Conservation (phyloP, 2,113 vertebrate species). For the Beaufortia kweichowensis region DNA sequence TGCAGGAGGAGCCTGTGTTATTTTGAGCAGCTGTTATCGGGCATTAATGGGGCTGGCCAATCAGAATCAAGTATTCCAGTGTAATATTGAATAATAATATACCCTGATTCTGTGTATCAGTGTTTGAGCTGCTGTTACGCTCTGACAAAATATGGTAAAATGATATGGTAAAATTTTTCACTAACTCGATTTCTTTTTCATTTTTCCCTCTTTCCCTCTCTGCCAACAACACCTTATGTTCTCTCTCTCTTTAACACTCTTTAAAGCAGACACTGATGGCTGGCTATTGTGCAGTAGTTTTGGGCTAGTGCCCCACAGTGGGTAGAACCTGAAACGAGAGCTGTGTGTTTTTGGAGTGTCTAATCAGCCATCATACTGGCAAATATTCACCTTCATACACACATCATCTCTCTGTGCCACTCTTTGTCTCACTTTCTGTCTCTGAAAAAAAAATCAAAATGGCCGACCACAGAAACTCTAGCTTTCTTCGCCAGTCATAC, state of each 20-base stretch:
- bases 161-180: neutral
- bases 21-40: too few species aligned
- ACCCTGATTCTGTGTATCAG: neutral
- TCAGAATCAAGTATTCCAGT: too few species aligned
- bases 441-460: slow-evolving; percentile 59
- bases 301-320: slow-evolving; percentile 60
- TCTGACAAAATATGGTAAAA: neutral
- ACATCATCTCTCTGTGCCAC: slow-evolving; percentile 33
- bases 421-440: slow-evolving; percentile 35
- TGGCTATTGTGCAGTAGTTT: slow-evolving; percentile 55
- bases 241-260: neutral
- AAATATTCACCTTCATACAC: slow-evolving; percentile 17
- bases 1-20: too few species aligned
- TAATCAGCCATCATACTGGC: slow-evolving; percentile 34
- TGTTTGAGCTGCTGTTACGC: neutral
- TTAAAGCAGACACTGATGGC: slow-evolving; percentile 64
- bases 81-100: too few species aligned
- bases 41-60: too few species aligned
- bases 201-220: neutral
- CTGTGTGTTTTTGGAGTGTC: neutral
- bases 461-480: slow-evolving; percentile 65
- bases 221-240: slow-evolving; percentile 9
- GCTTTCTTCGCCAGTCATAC: slow-evolving; percentile 73
- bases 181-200: neutral
- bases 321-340: slow-evolving; percentile 41